These are phyloP conservation scores for Asteroscopus sphinx DNA, from an alignment of 2,888 invertebrate species.

Conservation along the genomic window DNA sequence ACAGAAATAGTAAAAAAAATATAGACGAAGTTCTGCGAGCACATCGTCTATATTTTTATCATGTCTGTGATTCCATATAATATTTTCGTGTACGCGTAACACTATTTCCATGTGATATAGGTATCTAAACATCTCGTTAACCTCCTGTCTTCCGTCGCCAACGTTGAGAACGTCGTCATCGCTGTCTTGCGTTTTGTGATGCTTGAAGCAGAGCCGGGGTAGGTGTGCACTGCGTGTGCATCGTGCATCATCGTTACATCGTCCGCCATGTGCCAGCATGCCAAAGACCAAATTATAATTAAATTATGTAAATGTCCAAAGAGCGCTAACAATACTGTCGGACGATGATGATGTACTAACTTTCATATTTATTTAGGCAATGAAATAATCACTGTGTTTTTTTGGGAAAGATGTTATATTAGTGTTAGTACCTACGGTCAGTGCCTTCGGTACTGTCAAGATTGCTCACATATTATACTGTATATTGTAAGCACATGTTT, in stretches of 20 bases:
- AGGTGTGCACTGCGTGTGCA: conserved; percentile 20
- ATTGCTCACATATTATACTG: conserved; percentile 77
- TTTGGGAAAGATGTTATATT: conserved; percentile 51
- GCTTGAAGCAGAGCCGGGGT: conserved; percentile 37
- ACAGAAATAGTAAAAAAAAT: too few relatives aligned
- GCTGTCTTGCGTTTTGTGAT: conserved; percentile 40
- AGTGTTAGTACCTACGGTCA: conserved; percentile 51
- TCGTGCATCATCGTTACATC: conserved; percentile 35
- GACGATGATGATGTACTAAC: conserved; percentile 26
- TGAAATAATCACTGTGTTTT: conserved; percentile 52
- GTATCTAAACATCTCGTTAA: conserved; percentile 14
- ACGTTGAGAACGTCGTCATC: conserved; percentile 38
- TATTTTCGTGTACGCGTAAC: conserved; percentile 49
- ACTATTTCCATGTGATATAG: conserved; percentile 33
- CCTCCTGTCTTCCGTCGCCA: conserved; percentile 59
- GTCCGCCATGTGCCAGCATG: conserved; percentile 16
- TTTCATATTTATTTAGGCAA: conserved; percentile 48
- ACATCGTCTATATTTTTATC: too few relatives aligned
- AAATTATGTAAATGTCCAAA: conserved; percentile 30
- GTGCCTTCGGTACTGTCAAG: conserved; percentile 50
- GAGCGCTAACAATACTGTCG: conserved; percentile 17
- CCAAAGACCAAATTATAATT: conserved; percentile 34
- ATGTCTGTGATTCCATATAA: too few relatives aligned
- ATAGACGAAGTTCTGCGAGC: too few relatives aligned
- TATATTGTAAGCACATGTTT: conserved; percentile 72